Base-by-base conservation (phyloP, 2,797 vertebrate genomes). In the Thalassophryne amazonica region DNA sequence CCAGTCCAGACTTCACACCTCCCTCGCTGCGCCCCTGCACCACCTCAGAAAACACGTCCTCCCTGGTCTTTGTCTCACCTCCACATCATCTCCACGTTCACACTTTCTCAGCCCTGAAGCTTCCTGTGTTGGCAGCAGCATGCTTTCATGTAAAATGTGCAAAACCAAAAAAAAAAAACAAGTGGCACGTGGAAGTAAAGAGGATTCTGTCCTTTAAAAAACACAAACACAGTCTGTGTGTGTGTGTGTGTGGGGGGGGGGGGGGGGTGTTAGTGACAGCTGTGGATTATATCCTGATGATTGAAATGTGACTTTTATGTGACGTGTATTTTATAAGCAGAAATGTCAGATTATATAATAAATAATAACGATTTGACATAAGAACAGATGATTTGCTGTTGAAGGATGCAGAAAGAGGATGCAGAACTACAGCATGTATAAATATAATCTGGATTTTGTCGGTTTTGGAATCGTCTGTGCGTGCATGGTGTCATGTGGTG, bases 1-100 rank as follows among this genome's bases (percentile, higher is more conserved):
- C 41, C 5, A n/a, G n/a, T n/a, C n/a, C 43, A 54, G 54, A 22
- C 52, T 68, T 72, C 38, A 57, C 73, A 76, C 60, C 6, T 76
- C 67, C 40, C 25, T 39, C 51, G 11, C 39, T 30, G 35, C 27
- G 29, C 5, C 31, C 37, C 8, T 24, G 6, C 5, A 2, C 22
- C 21, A 5, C 6, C 17, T 33, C 7, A 18, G 4, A 13, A 11
- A 33, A 32, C 24, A 27, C 21, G 22, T 49, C 60, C 69, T 47
- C 7, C 17, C 7, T n/a, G n/a, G n/a, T 46, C 39, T 19, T 25
- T 19, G 24, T 38, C 40, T 19, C 28, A 7, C 38, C 55, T 33
- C 18, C 29, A 17, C 54, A 47, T 36, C 28, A 24, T 12, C n/a
- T 10, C 6, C 35, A 4, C 24, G 43, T 46, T 56, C 50, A 40